Percentiles rank a stretch among this genome's conserved stretches.
phyloP scores from a whole-genome alignment of 1,140 invertebrate genomes.

The Cepaea nemoralis region DNA sequence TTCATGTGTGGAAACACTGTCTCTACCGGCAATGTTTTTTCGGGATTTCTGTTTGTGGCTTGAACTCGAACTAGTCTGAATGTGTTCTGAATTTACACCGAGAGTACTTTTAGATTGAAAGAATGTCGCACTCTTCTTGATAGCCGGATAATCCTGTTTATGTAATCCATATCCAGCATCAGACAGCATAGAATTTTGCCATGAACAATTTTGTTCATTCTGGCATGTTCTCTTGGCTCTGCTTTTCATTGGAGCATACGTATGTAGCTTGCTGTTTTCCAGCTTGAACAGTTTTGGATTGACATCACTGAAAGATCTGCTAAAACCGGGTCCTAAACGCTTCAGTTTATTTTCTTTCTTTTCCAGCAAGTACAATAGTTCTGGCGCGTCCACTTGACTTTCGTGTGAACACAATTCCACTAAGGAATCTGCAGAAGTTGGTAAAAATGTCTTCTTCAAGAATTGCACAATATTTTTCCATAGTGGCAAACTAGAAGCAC shows the following conservation, averaged over 20 bases:
- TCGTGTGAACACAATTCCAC: background rate
- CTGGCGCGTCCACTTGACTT: constrained; percentile 1
- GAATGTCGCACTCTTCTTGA: background rate
- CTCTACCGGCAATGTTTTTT: background rate
- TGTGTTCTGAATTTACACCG: background rate
- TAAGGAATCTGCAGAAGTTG: background rate
- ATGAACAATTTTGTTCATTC: background rate
- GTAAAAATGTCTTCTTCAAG: background rate
- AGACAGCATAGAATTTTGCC: background rate
- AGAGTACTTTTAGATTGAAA: background rate
- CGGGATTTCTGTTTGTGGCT: background rate
- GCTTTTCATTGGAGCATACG: background rate
- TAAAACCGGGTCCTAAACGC: background rate
- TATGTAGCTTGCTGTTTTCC: background rate
- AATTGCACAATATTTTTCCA: background rate
- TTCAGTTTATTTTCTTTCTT: background rate
- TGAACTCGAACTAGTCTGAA: background rate
- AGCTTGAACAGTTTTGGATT: background rate
- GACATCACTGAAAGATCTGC: background rate
- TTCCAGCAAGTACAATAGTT: background rate
- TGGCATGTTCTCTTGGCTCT: background rate
- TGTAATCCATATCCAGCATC: background rate
- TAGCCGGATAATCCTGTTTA: background rate
- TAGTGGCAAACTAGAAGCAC: background rate
- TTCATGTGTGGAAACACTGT: background rate